Conservation (phyloP, 2,888 invertebrate species). For the Linnaemya vulpina region DNA sequence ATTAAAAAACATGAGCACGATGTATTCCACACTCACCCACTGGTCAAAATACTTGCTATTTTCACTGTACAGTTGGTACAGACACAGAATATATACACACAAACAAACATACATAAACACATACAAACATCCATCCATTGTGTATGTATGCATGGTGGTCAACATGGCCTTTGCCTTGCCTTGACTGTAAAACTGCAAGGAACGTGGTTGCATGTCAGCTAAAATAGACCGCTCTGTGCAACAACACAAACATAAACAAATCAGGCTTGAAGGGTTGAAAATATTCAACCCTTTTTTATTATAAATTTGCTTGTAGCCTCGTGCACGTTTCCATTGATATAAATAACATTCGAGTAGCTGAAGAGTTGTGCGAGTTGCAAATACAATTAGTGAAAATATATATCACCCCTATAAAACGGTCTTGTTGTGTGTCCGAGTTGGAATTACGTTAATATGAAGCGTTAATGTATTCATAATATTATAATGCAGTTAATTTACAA, state of each 20-base stretch:
- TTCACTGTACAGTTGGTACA: not conserved
- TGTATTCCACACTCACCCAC: slow-evolving; percentile 32
- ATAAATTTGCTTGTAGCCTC: not conserved
- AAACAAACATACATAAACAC: not conserved
- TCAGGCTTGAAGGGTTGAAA: slow-evolving; percentile 45
- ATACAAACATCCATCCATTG: no score
- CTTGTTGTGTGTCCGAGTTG: not conserved
- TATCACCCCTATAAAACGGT: slow-evolving; percentile 25
- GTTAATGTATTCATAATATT: slow-evolving; percentile 45
- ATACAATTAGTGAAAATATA: not conserved
- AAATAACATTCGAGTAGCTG: not conserved
- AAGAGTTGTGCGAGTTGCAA: not conserved
- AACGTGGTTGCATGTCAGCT: slow-evolving; percentile 48
- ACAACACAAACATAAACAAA: slow-evolving; percentile 36
- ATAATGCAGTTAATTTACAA: slow-evolving; percentile 34
- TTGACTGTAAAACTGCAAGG: slow-evolving; percentile 22
- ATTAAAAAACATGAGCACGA: not conserved
- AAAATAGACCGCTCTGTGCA: slow-evolving; percentile 3
- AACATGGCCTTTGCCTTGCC: slow-evolving; percentile 50
- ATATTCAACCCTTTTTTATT: slow-evolving; percentile 51
- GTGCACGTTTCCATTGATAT: not conserved
- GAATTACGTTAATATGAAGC: slow-evolving; percentile 8
- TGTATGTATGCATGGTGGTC: slow-evolving; percentile 29
- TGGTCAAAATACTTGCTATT: slow-evolving; percentile 29
- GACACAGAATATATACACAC: not conserved